phyloP scores from a whole-genome alignment of 2,113 vertebrate species.

The Ursus arctos region DNA sequence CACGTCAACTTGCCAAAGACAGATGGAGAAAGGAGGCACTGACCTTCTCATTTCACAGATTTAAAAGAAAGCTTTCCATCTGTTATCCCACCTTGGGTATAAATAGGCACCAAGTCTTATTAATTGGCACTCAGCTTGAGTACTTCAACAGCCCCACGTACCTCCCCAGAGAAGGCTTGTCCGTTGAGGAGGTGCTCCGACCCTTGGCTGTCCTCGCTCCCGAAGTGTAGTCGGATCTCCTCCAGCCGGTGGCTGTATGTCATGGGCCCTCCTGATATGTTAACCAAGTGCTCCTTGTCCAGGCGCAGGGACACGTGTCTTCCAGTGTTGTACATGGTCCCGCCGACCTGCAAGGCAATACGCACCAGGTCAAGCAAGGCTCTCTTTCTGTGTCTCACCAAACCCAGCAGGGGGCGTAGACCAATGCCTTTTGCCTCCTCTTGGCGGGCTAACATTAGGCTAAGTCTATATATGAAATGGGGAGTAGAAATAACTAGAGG shows the following conservation, averaged over 20 bases:
- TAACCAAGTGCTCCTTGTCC: conserved; percentile 99
- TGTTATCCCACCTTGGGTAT: neutral
- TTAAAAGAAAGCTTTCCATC: neutral
- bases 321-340: conserved; percentile 99
- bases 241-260: conserved; percentile 98
- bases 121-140: neutral
- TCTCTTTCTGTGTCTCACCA: neutral
- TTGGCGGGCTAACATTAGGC: neutral
- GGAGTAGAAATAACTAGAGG: neutral
- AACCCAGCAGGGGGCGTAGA: neutral
- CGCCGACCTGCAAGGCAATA: conserved; percentile 92
- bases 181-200: conserved; percentile 99
- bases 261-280: conserved; percentile 98
- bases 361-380: conserved; percentile 15
- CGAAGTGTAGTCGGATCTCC: conserved; percentile 98
- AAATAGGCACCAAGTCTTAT: neutral
- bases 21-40: neutral
- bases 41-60: neutral
- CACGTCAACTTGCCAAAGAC: neutral
- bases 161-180: conserved; percentile 99
- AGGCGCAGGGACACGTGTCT: conserved; percentile 97
- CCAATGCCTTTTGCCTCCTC: neutral
- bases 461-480: neutral
- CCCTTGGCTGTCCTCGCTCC: conserved; percentile 97
- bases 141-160: conserved; percentile 77